Percentiles rank a stretch among this genome's conserved stretches.
Conservation (phyloP, 2,113 vertebrate species). For the Corythornis vintsioides region DNA sequence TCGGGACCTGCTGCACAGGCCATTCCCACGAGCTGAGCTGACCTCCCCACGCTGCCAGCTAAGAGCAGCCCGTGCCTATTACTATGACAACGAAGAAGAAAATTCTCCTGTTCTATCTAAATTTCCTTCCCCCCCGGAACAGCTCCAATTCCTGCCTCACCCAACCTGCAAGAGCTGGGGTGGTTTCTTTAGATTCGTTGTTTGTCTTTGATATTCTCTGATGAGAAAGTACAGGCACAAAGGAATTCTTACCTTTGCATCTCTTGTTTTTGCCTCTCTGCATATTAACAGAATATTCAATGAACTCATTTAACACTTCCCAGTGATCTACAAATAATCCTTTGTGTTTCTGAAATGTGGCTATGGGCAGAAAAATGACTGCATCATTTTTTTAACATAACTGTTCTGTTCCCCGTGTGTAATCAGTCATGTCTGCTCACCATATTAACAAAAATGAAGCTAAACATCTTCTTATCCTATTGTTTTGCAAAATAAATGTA, state of each 20-base stretch:
- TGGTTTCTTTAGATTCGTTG: background rate
- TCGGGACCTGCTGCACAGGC: background rate
- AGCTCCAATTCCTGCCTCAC: background rate
- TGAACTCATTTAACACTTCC: slow-evolving; percentile 68
- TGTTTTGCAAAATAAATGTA: slow-evolving; percentile 59
- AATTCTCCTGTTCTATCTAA: background rate
- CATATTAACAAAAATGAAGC: slow-evolving; percentile 65
- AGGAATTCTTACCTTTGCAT: slow-evolving; percentile 42
- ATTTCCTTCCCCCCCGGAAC: background rate
- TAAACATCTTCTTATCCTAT: slow-evolving; percentile 55
- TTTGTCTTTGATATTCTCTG: slow-evolving; percentile 39
- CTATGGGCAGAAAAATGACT: slow-evolving; percentile 57
- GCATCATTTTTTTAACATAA: slow-evolving; percentile 49
- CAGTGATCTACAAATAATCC: slow-evolving; percentile 68
- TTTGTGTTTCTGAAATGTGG: slow-evolving; percentile 59
- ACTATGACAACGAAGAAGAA: background rate
- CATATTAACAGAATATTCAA: slow-evolving; percentile 64
- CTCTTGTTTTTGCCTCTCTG: slow-evolving; percentile 43
- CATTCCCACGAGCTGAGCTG: background rate
- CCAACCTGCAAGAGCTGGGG: background rate
- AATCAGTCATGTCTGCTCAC: slow-evolving; percentile 61
- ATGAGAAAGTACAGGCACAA: slow-evolving; percentile 32
- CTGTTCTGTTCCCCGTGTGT: slow-evolving; percentile 31
- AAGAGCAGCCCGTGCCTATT: background rate
- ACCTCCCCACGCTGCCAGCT: background rate